Evolutionary conservation across 92 coral and sea anemone genomes (phyloP), one percentile per base, ranked within the genome.

Genomic region (Umimayanthus kanabou): DNA sequence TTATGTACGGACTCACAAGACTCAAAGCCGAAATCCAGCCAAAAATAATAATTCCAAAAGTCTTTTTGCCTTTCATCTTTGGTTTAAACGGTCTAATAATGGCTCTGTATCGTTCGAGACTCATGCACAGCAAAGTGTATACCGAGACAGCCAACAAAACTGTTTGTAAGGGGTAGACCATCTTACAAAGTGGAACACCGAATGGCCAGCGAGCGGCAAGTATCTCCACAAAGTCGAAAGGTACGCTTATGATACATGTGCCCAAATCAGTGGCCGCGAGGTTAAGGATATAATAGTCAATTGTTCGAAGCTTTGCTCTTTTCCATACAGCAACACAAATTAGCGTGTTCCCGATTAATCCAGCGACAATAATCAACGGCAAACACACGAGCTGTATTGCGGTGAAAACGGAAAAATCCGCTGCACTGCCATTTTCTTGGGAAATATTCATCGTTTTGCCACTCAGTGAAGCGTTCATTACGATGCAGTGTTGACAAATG

Each of bases 21-120:
- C 85, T n/a, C 65, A 94, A 42, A 39, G 94, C 90, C 0, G 90
- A 87, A 2, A 86, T 55, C 98, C 98, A 94, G 15, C 94, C 88
- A 10, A 91, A 53, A 7, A 81, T 37, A 39, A 94, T 69, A 1
- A 93, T 81, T 11, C 86, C 67, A 9, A 91, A 45, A 0, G 95
- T 91, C n/a, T 94, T 72, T 81, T 85, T 88, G 25, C 92, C 82
- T 79, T 91, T 95, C 22, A 93, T 76, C 85, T 90, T 91, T 5
- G 98, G 98, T 77, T 91, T 91, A 15, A 93, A 92, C 4, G 98
- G 93, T 6, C 93, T 89, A 47, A 95, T 95, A 6, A 95, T 92
- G 2, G 94, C 90, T 45, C 98, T 90, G 58, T 93, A 84, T 22
- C 98, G 90, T 80, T 95, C 98, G 76, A 94, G 89, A 84, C 98